phyloP scores from a whole-genome alignment of 2,113 vertebrate species.

The Peromyscus californicus region DNA sequence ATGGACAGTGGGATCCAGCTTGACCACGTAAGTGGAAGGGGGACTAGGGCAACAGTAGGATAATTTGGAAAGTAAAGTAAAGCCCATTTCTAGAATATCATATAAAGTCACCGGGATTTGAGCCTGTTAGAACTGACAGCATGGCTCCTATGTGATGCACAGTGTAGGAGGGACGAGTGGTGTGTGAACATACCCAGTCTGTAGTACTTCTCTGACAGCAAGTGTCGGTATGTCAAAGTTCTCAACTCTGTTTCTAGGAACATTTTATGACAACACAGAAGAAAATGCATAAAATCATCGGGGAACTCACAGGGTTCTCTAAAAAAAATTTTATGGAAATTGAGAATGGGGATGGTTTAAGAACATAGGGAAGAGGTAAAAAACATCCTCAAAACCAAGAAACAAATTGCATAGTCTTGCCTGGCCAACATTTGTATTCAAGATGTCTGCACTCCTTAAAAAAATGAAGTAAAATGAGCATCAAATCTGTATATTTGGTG shows the following conservation, averaged over 20 bases:
- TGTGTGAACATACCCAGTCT: not conserved
- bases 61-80: not conserved
- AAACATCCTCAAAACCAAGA: not conserved
- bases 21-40: not conserved
- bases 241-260: not conserved
- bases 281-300: not conserved
- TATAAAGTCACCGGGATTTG: not conserved
- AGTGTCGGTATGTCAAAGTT: not conserved
- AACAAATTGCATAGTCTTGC: not conserved
- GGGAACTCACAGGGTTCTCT: not conserved
- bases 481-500: not conserved
- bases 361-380: not conserved
- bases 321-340: conserved; percentile 13
- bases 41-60: not conserved
- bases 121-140: not conserved
- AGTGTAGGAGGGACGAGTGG: not conserved
- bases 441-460: not conserved
- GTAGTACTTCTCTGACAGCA: not conserved
- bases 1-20: not conserved
- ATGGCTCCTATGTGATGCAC: not conserved
- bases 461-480: not conserved
- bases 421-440: conserved; percentile 14
- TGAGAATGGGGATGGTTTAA: not conserved
- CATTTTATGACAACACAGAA: not conserved
- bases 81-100: not conserved